phyloP scores from a whole-genome alignment of 1,140 invertebrate genomes.

The Riptortus pedestris region DNA sequence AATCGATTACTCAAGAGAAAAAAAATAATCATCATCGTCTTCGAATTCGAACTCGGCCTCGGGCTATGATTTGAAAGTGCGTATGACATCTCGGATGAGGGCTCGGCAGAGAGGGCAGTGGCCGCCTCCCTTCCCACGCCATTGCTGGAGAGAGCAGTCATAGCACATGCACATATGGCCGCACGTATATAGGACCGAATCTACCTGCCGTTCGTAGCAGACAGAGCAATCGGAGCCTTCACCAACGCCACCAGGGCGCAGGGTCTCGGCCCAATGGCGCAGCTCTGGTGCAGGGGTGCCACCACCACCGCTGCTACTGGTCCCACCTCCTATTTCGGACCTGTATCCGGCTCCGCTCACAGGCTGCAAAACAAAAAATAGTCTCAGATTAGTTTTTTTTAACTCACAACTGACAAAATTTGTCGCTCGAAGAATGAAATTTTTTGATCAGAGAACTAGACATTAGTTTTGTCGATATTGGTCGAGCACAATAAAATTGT shows the following conservation, averaged over 20 bases:
- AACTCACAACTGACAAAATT: too few species aligned
- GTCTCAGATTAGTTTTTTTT: too few species aligned
- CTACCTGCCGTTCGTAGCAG: slow-evolving; percentile 85
- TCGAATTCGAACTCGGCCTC: too few species aligned
- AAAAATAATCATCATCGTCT: too few species aligned
- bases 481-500: too few species aligned
- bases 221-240: slow-evolving; percentile 68
- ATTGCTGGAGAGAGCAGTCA: slow-evolving; percentile 85
- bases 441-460: too few species aligned
- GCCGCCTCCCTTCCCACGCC: slow-evolving; percentile 75
- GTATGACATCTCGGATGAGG: slow-evolving; percentile 85
- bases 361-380: slow-evolving; percentile 19
- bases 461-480: too few species aligned
- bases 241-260: neutral
- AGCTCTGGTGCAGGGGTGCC: neutral
- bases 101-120: slow-evolving; percentile 91
- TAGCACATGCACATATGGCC: slow-evolving; percentile 99
- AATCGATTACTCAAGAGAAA: too few species aligned
- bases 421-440: too few species aligned
- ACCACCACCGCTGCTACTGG: neutral
- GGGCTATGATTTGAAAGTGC: slow-evolving; percentile 69
- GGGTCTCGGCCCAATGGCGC: neutral
- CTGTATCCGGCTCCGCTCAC: neutral
- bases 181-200: slow-evolving; percentile 90
- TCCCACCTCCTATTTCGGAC: neutral